Evolutionary conservation across 2,797 vertebrate genomes (phyloP).

Genomic region (Erithacus rubecula): DNA sequence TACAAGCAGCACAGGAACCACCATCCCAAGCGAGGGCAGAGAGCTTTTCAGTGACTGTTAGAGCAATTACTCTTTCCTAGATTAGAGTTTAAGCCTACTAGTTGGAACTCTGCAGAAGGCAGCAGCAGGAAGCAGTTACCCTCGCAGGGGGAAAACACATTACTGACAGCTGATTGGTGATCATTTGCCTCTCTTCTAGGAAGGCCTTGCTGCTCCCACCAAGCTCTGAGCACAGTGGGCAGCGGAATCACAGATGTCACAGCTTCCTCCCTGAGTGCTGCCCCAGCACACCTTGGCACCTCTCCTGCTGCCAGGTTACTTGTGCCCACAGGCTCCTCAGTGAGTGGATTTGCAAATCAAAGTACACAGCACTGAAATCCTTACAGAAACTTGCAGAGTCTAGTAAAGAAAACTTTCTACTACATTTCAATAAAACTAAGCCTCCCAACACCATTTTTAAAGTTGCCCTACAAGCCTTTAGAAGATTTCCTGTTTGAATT

Average conservation of each 20-base stretch:
- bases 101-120: constrained; percentile 24
- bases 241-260: not conserved
- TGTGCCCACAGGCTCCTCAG: not conserved
- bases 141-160: constrained; percentile 5
- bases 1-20: not conserved
- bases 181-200: not conserved
- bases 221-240: not conserved
- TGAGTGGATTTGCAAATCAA: not conserved
- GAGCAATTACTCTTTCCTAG: constrained; percentile 7
- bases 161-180: not conserved
- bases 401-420: not conserved
- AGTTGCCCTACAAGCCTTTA: not conserved
- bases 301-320: not conserved
- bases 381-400: not conserved
- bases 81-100: constrained; percentile 14
- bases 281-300: not conserved
- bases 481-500: not conserved
- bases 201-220: not conserved
- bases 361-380: not conserved
- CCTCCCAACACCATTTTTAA: not conserved
- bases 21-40: not conserved
- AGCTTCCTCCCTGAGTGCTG: fast-evolving
- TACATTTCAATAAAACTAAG: not conserved
- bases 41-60: not conserved
- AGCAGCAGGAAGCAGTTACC: constrained; percentile 41